Evolutionary conservation across 2,888 invertebrate genomes (phyloP), one percentile per base, ranked within the genome.

Genomic region (Noctuana brunneofusca): DNA sequence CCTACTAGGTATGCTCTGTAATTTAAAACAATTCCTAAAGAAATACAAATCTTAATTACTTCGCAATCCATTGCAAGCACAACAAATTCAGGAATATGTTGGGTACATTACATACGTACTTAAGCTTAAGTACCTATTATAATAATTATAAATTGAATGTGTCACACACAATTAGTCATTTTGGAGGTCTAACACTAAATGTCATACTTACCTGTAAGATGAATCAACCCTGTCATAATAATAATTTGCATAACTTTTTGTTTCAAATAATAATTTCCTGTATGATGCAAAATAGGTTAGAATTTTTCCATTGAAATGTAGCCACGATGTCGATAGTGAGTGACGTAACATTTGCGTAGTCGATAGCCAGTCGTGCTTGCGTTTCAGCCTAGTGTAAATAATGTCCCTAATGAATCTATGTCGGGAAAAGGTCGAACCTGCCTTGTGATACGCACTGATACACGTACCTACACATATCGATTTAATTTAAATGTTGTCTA

Each of bases 401-500:
- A 32, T 32, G 46, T 12, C 53, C 11, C 46, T 54, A 53, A 46
- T 53, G 59, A 60, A 60, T 60, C 53, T 54, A 46, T 53, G 53
- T 60, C 59, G 46, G 43, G 59, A 54, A 54, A 60, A 60, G 59
- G 59, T 60, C 59, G 50, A 57, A 32, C 56, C 46, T 55, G 56
- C 27, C 30, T 30, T 46, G 43, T 57, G 48, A 57, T 55, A 55
- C 30, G 27, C 35, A 35, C 55, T 43, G 38, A 50, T 49, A 58
- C n/a, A n/a, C 35, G 49, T 58, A 16, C 35, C 41, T 53, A 49
- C 59, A 43, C 20, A 16, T 32, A 53, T 59, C 43, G 30, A 43
- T 58, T 50, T 24, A 16, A 58, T 50, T 38, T 50, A 58, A 58
- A 58, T 50, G 16, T 35, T 49, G 30, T 58, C 12, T 22, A 14